These are phyloP conservation scores for Crocallis elinguaria DNA, from an alignment of 2,888 invertebrate genomes.

Conservation along the genomic window DNA sequence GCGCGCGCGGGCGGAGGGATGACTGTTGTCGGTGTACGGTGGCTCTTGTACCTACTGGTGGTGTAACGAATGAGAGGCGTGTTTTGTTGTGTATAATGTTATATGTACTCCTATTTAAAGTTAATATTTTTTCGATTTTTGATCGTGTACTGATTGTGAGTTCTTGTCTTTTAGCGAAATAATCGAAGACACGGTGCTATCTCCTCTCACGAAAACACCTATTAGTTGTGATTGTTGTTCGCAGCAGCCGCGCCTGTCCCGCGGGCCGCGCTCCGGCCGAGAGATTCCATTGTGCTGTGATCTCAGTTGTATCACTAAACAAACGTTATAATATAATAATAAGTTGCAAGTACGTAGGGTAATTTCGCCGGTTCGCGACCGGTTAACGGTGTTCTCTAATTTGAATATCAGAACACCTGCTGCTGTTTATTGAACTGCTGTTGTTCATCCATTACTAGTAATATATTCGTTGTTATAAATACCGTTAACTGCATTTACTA, in stretches of 20 bases:
- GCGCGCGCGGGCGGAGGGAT: no score
- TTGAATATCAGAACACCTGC: no score
- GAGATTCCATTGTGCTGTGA: conserved; percentile 51
- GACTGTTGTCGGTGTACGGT: no score
- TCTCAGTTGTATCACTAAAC: conserved; percentile 42
- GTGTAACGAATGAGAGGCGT: background rate
- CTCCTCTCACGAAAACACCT: conserved; percentile 17
- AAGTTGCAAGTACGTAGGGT: background rate
- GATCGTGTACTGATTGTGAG: conserved; percentile 24
- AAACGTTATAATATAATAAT: conserved; percentile 5
- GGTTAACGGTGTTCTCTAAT: no score
- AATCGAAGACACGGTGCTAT: conserved; percentile 46
- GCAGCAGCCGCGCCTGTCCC: background rate
- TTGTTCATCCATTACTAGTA: no score
- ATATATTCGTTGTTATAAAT: no score
- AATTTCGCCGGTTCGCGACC: background rate
- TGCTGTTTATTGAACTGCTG: no score
- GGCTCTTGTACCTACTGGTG: no score
- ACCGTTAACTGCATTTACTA: no score
- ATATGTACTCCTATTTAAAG: conserved; percentile 1
- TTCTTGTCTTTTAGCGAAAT: conserved; percentile 43
- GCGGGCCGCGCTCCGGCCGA: background rate
- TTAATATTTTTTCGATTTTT: background rate
- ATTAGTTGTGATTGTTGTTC: background rate
- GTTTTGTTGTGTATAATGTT: background rate